These are phyloP conservation scores for Battus philenor DNA, from an alignment of 1,140 invertebrate genomes.

Conservation along the genomic window DNA sequence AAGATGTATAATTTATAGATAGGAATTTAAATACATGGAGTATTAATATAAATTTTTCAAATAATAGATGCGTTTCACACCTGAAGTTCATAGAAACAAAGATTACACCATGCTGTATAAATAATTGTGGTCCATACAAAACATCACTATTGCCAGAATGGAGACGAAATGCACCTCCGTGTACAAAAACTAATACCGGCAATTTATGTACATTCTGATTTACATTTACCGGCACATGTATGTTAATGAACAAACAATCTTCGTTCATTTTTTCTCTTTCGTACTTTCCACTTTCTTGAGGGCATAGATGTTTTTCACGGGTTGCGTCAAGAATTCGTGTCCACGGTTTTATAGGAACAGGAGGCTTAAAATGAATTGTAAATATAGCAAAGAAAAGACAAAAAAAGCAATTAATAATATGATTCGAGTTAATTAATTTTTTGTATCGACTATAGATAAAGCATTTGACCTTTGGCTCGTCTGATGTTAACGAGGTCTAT, in stretches of 20 bases:
- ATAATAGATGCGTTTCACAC: no score
- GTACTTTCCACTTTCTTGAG: conserved; percentile 20
- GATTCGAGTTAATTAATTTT: no score
- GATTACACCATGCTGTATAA: conserved; percentile 24
- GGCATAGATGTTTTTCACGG: conserved; percentile 23
- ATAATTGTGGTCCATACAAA: conserved; percentile 28
- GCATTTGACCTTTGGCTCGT: no score
- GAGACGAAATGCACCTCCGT: conserved; percentile 22
- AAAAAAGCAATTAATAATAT: no score
- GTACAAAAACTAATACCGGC: conserved; percentile 24
- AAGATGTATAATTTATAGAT: conserved; percentile 1
- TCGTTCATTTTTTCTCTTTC: conserved; percentile 24
- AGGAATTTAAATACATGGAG: no score
- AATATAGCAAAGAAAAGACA: no score
- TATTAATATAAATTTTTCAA: no score
- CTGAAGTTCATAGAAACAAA: conserved; percentile 29
- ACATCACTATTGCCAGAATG: conserved; percentile 20
- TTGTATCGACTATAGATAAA: no score
- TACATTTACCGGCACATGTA: conserved; percentile 22
- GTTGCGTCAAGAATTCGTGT: conserved; percentile 21
- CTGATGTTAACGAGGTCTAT: no score
- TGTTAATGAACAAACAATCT: conserved; percentile 29
- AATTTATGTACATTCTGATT: neutral
- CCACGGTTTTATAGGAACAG: conserved; percentile 29
- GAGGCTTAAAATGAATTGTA: conserved; percentile 28